Evolutionary conservation across 2,797 vertebrate genomes (phyloP).

Genomic region (Synaphobranchus kaupii): DNA sequence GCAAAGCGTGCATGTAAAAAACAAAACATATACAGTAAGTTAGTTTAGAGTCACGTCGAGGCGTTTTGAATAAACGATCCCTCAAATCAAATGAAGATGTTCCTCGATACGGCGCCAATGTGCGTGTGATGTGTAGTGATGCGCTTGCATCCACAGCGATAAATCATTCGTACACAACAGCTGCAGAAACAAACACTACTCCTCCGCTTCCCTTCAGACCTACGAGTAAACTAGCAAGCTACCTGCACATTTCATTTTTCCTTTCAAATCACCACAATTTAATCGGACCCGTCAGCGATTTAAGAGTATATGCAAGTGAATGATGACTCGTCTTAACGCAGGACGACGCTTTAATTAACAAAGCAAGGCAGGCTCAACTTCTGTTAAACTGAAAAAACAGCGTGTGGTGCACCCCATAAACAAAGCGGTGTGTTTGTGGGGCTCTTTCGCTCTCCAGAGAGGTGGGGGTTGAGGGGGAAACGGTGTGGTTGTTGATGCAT

Average conservation of each 20-base stretch:
- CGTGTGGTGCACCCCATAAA: conserved; percentile 64
- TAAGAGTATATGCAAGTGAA: background rate
- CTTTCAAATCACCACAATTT: background rate
- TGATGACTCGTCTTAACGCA: conserved; percentile 10
- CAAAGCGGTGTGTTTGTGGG: conserved; percentile 68
- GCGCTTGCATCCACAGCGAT: conserved; percentile 36
- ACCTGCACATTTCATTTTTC: conserved; percentile 18
- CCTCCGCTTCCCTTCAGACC: conserved; percentile 6
- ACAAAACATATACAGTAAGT: background rate
- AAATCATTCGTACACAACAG: conserved; percentile 33
- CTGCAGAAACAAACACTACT: conserved; percentile 21
- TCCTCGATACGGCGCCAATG: conserved; percentile 34
- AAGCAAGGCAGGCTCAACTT: conserved; percentile 56
- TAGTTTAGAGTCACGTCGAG: background rate
- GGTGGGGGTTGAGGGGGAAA: conserved; percentile 63
- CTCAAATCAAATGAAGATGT: conserved; percentile 53
- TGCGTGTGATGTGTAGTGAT: conserved; percentile 43
- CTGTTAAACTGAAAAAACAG: conserved; percentile 53
- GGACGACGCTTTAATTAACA: conserved; percentile 26
- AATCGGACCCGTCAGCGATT: background rate
- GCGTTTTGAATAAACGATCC: conserved; percentile 41
- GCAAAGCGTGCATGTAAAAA: conserved; percentile 5
- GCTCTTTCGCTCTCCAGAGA: conserved; percentile 39
- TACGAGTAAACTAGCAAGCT: conserved; percentile 17
- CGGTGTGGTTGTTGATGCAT: conserved; percentile 64